Conservation (phyloP, 2,797 vertebrate genomes). For the Gymnoscopelus braueri region DNA sequence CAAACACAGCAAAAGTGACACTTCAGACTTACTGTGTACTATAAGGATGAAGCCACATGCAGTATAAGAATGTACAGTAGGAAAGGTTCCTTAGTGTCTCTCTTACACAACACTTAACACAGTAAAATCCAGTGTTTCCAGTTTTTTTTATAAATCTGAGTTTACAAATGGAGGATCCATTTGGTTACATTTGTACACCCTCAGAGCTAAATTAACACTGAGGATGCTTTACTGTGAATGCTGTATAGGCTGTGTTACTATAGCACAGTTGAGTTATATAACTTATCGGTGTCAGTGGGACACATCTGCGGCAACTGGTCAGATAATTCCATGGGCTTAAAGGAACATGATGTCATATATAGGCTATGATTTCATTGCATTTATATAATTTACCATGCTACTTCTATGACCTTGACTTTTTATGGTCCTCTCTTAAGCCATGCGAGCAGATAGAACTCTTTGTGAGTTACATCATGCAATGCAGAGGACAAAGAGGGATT, state of each 20-base stretch:
- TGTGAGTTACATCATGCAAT: not conserved
- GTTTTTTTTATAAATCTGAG: no score
- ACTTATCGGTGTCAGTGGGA: constrained; percentile 68
- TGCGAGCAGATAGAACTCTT: not conserved
- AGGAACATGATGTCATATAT: constrained; percentile 42
- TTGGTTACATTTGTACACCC: no score
- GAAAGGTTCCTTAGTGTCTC: no score
- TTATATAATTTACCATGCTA: constrained; percentile 57
- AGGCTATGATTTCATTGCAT: constrained; percentile 35
- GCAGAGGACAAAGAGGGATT: not conserved
- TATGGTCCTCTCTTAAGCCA: not conserved
- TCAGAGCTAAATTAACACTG: no score
- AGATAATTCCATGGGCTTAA: constrained; percentile 23
- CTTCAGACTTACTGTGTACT: no score
- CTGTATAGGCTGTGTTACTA: constrained; percentile 35
- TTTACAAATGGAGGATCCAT: no score
- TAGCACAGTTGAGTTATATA: constrained; percentile 71
- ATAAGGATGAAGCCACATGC: no score
- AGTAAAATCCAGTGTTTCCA: no score
- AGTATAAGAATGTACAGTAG: no score
- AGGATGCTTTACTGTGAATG: not conserved
- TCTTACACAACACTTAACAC: no score
- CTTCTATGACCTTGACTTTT: constrained; percentile 32
- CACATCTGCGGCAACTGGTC: constrained; percentile 60
- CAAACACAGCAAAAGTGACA: no score